Evolutionary conservation across 2,888 invertebrate species (phyloP).

Genomic region (Macrosiphum euphorbiae): DNA sequence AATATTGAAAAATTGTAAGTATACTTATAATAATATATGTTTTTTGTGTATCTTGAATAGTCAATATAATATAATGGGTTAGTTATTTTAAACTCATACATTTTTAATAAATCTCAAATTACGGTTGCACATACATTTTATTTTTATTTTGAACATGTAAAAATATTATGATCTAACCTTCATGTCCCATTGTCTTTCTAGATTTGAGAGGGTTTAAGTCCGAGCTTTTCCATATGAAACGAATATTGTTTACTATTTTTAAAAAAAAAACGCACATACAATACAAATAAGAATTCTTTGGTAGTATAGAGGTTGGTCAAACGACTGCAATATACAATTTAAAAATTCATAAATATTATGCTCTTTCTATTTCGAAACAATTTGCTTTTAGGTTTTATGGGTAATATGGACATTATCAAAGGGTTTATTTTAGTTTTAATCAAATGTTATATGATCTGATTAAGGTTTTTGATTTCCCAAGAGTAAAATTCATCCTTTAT

Average conservation of each 20-base stretch:
- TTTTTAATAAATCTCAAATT: too few relatives aligned
- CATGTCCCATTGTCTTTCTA: not conserved
- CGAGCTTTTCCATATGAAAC: not conserved
- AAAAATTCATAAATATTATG: not conserved
- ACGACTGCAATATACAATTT: not conserved
- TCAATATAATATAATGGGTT: not conserved
- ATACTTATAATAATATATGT: too few relatives aligned
- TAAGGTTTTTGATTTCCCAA: conserved; percentile 48
- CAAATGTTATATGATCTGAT: conserved; percentile 26
- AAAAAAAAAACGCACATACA: not conserved
- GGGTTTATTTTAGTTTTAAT: not conserved
- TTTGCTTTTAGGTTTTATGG: not conserved
- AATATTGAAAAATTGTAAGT: not conserved
- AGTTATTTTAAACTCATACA: not conserved
- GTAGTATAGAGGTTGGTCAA: not conserved
- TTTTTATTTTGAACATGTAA: not conserved
- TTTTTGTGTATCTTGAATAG: not conserved
- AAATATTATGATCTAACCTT: not conserved
- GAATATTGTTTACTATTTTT: not conserved
- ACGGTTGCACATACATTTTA: not conserved
- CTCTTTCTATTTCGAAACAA: not conserved
- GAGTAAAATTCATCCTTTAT: conserved; percentile 18
- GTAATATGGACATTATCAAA: not conserved
- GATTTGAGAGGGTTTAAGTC: not conserved
- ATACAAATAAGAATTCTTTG: not conserved